Conservation (phyloP, 2,888 invertebrate species). For the Thysanoteuthis rhombus region DNA sequence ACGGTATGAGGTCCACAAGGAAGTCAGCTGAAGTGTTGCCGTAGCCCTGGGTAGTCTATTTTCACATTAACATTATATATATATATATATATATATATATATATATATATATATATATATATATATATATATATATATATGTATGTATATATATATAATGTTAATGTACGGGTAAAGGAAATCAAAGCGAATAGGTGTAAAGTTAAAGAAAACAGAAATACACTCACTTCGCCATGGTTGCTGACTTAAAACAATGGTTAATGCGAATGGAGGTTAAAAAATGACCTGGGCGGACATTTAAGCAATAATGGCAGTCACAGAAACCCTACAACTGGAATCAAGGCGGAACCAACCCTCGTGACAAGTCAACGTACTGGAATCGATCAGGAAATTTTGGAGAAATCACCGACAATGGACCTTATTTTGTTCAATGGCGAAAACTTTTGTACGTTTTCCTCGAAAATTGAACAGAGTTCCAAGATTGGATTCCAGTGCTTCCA, state of each 20-base stretch:
- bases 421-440: neutral
- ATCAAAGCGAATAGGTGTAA: neutral
- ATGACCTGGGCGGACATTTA: neutral
- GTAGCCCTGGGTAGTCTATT: no score
- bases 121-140: neutral
- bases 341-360: neutral
- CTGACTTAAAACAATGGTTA: no score
- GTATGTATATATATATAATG: neutral
- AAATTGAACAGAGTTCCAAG: neutral
- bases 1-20: no score
- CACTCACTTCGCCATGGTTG: no score
- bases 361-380: neutral
- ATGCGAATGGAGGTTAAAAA: neutral
- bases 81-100: neutral
- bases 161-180: no score
- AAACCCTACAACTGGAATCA: neutral
- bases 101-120: neutral
- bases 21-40: no score
- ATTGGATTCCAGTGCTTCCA: neutral
- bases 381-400: neutral
- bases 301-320: neutral
- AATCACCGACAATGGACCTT: neutral
- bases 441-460: neutral
- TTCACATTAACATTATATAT: no score
- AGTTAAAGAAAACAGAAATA: neutral